A percentile compares a stretch with the other conserved stretches of the same genome.
Evolutionary conservation across 2,888 invertebrate genomes (phyloP).

Genomic region (Ashinkailepas kermadecensis): DNA sequence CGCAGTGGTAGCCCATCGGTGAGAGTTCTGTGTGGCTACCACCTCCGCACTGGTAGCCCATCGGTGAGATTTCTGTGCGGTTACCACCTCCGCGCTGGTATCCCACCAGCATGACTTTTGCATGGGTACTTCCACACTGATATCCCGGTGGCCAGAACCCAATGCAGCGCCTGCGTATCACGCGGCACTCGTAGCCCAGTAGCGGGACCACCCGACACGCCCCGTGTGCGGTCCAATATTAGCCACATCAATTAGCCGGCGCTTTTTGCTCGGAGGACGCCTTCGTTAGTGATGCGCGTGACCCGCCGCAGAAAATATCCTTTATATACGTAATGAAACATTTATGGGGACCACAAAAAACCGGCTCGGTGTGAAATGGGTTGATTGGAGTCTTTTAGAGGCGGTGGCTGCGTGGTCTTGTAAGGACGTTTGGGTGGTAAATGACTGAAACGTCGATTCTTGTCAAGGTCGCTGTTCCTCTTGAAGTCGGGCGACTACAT

Average conservation of each 20-base stretch:
- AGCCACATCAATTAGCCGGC: conserved; percentile 4
- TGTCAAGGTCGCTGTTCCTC: not conserved
- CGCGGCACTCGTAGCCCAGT: not conserved
- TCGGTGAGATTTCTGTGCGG: too few species aligned
- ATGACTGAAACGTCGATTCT: not conserved
- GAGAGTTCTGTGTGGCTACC: too few species aligned
- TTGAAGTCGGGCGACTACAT: not conserved
- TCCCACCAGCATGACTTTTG: too few species aligned
- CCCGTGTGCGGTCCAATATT: not conserved
- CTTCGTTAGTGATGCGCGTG: conserved; percentile 14
- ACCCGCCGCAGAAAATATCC: not conserved
- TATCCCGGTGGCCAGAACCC: too few species aligned
- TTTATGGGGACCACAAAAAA: not conserved
- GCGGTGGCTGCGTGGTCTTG: not conserved
- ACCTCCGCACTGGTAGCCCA: too few species aligned
- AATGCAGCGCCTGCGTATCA: too few species aligned
- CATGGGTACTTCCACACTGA: too few species aligned
- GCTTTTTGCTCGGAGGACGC: not conserved
- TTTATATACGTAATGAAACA: conserved; percentile 15
- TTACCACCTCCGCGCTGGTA: too few species aligned
- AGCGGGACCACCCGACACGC: conserved; percentile 5
- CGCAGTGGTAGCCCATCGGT: too few species aligned
- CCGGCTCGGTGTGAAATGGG: not conserved
- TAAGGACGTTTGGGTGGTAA: not conserved
- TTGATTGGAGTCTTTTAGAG: not conserved